phyloP scores from a whole-genome alignment of 2,797 vertebrate species.

The Myotis planiceps region DNA sequence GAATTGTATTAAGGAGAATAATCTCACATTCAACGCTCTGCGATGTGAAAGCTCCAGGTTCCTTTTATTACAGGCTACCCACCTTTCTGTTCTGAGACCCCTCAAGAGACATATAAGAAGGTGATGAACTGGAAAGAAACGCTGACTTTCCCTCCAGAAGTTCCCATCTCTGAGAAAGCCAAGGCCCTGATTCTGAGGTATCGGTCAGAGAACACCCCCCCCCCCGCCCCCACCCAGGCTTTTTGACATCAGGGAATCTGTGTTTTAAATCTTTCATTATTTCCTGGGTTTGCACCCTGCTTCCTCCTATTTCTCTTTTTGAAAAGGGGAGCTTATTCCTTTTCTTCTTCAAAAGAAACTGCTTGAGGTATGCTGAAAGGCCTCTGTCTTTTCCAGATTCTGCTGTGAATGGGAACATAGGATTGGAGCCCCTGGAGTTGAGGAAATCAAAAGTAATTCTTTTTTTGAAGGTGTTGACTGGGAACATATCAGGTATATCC shows the following conservation, averaged over 20 bases:
- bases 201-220: neutral
- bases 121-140: slow-evolving; percentile 99
- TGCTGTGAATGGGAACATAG: slow-evolving; percentile 98
- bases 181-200: slow-evolving; percentile 98
- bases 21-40: neutral
- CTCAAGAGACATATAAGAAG: slow-evolving; percentile 98
- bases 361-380: slow-evolving; percentile 46
- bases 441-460: slow-evolving; percentile 96
- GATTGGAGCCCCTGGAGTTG: slow-evolving; percentile 93
- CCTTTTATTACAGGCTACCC: slow-evolving; percentile 92
- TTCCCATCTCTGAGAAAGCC: slow-evolving; percentile 98
- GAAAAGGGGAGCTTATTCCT: neutral
- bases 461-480: slow-evolving; percentile 99
- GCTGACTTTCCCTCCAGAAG: slow-evolving; percentile 96
- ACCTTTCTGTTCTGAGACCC: slow-evolving; percentile 98
- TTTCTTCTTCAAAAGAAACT: slow-evolving; percentile 17
- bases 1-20: neutral
- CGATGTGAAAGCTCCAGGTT: neutral
- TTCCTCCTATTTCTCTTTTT: neutral
- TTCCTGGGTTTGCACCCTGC: neutral
- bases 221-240: neutral
- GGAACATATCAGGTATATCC: slow-evolving; percentile 96
- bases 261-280: neutral
- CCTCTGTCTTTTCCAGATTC: slow-evolving; percentile 90
- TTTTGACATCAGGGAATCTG: neutral